Conservation (phyloP, 2,888 invertebrate genomes). For the Morpho achilles region DNA sequence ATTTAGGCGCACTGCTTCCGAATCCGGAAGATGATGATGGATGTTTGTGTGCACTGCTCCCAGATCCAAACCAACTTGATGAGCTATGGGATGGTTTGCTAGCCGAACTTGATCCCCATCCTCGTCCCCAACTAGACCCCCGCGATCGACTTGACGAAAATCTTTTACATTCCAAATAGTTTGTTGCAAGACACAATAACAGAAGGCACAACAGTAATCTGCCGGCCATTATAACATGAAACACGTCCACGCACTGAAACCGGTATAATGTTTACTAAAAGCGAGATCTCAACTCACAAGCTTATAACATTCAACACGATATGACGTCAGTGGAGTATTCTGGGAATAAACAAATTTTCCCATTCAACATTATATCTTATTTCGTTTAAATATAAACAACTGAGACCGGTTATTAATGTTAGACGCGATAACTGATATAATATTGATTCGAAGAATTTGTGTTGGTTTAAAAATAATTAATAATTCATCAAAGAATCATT, state of each 20-base stretch:
- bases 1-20: conserved; percentile 12
- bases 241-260: conserved; percentile 35
- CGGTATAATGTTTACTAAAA: conserved; percentile 35
- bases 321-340: conserved; percentile 36
- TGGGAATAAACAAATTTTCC: conserved; percentile 31
- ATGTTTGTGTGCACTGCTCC: conserved; percentile 6
- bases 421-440: not conserved
- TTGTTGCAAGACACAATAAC: conserved; percentile 40
- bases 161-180: conserved; percentile 41
- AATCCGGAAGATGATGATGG: conserved; percentile 23
- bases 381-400: conserved; percentile 6
- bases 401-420: not conserved
- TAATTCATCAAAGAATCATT: no score
- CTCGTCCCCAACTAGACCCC: conserved; percentile 20
- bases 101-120: conserved; percentile 18
- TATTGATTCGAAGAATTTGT: conserved; percentile 1
- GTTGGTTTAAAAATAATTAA: no score
- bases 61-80: conserved; percentile 21
- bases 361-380: conserved; percentile 6
- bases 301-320: not conserved
- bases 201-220: conserved; percentile 55
- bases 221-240: conserved; percentile 49
- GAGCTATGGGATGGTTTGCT: conserved; percentile 23
- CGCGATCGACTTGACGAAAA: conserved; percentile 27
- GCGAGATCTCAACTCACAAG: not conserved